Percentiles rank a stretch among this genome's conserved stretches.
Evolutionary conservation across 1,140 invertebrate species (phyloP).

Genomic region (Drosophila arizonae): DNA sequence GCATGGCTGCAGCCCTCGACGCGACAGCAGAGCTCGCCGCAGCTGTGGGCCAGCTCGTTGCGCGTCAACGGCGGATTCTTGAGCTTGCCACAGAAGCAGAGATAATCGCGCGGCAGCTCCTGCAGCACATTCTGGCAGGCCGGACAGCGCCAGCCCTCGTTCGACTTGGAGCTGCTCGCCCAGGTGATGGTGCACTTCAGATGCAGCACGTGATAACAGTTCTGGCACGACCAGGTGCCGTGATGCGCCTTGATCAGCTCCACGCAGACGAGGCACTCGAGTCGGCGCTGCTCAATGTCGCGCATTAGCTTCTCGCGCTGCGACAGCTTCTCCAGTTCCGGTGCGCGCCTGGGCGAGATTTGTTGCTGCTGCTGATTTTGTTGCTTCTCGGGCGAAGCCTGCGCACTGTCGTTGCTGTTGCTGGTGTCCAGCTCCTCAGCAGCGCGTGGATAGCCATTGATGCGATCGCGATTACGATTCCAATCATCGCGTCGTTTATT

Average conservation of each 20-base stretch:
- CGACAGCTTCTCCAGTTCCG: constrained; percentile 81
- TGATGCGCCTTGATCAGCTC: constrained; percentile 91
- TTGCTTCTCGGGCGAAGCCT: constrained; percentile 76
- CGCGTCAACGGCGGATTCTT: constrained; percentile 89
- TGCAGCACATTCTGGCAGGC: constrained; percentile 91
- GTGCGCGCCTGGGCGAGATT: constrained; percentile 47
- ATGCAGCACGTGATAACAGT: constrained; percentile 96
- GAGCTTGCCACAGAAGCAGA: constrained; percentile 92
- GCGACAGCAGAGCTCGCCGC: constrained; percentile 92
- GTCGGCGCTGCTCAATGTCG: constrained; percentile 88
- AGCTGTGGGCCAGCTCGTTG: constrained; percentile 92
- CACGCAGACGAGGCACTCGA: constrained; percentile 97
- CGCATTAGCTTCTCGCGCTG: constrained; percentile 92
- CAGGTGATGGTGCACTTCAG: constrained; percentile 95
- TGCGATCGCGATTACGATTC: constrained; percentile 78
- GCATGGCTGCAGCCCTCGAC: constrained; percentile 89
- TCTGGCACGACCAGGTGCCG: constrained; percentile 93
- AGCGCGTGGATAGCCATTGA: constrained; percentile 69
- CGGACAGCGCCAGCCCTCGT: constrained; percentile 95
- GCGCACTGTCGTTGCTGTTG: constrained; percentile 76
- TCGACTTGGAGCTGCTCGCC: constrained; percentile 91
- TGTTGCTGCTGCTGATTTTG: constrained; percentile 69
- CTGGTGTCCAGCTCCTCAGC: constrained; percentile 72
- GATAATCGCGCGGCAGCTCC: constrained; percentile 88
- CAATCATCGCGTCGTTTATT: constrained; percentile 80